Percentiles rank a stretch among this genome's conserved stretches.
Conservation (phyloP, 2,113 vertebrate species). For the Chrysochloris asiatica region DNA sequence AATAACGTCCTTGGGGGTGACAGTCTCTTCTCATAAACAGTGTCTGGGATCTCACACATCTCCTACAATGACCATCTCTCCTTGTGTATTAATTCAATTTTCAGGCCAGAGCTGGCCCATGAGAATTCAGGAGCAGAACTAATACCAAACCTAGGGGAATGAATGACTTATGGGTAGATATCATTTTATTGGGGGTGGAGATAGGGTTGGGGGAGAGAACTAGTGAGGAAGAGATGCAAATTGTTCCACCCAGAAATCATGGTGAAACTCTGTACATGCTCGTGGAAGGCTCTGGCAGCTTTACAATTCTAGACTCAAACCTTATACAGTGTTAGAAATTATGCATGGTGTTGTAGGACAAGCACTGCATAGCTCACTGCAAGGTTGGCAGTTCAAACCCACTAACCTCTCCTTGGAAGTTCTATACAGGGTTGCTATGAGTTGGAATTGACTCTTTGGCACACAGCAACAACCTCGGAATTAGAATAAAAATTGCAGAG, state of each 20-base stretch:
- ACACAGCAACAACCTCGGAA: slow-evolving; percentile 36
- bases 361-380: too few species aligned
- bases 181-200: background rate
- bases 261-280: background rate
- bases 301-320: slow-evolving; percentile 11
- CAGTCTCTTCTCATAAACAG: slow-evolving; percentile 28
- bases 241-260: background rate
- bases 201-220: too few species aligned
- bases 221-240: background rate
- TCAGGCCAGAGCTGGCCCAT: background rate
- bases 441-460: too few species aligned
- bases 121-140: background rate
- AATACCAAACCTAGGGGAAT: background rate
- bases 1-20: slow-evolving; percentile 32
- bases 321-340: background rate
- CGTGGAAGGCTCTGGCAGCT: background rate
- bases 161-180: background rate
- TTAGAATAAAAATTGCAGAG: slow-evolving; percentile 26
- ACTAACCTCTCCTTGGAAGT: too few species aligned
- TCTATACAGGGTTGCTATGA: too few species aligned
- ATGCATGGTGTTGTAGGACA: too few species aligned
- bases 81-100: slow-evolving; percentile 40
- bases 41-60: slow-evolving; percentile 23
- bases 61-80: background rate
- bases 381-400: too few species aligned